Evolutionary conservation across 2,888 invertebrate genomes (phyloP).

Genomic region (Phragmatobia fuliginosa): DNA sequence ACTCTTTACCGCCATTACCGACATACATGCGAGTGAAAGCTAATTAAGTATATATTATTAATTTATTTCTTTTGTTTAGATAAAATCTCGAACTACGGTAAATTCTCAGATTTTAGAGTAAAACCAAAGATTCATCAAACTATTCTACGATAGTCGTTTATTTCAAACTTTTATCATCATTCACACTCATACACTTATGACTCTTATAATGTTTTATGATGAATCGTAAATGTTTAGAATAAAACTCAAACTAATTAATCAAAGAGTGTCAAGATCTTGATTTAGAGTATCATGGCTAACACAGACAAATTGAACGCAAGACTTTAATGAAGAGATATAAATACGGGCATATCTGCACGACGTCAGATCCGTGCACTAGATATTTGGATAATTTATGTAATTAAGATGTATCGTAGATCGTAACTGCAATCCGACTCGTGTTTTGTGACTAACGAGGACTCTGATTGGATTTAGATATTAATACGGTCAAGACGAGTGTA

Average conservation of each 20-base stretch:
- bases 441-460: slow-evolving; percentile 40
- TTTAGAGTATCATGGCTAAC: neutral
- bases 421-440: slow-evolving; percentile 14
- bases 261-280: neutral
- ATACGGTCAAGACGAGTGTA: slow-evolving; percentile 7
- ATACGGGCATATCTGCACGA: slow-evolving; percentile 24
- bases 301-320: slow-evolving; percentile 1
- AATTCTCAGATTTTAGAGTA: too few species aligned
- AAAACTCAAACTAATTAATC: neutral
- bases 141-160: too few species aligned
- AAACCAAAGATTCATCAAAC: too few species aligned
- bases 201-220: too few species aligned
- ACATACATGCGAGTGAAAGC: too few species aligned
- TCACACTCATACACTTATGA: too few species aligned
- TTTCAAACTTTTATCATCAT: too few species aligned
- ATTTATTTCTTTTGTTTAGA: too few species aligned
- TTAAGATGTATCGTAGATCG: slow-evolving; percentile 49
- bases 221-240: too few species aligned
- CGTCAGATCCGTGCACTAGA: slow-evolving; percentile 40
- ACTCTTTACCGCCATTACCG: too few species aligned
- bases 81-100: too few species aligned
- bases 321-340: slow-evolving; percentile 17
- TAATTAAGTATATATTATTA: too few species aligned
- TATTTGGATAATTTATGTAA: slow-evolving; percentile 52
- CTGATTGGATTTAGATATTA: slow-evolving; percentile 30